phyloP scores from a whole-genome alignment of 2,797 vertebrate species.

The Pseudomugil tenellus region DNA sequence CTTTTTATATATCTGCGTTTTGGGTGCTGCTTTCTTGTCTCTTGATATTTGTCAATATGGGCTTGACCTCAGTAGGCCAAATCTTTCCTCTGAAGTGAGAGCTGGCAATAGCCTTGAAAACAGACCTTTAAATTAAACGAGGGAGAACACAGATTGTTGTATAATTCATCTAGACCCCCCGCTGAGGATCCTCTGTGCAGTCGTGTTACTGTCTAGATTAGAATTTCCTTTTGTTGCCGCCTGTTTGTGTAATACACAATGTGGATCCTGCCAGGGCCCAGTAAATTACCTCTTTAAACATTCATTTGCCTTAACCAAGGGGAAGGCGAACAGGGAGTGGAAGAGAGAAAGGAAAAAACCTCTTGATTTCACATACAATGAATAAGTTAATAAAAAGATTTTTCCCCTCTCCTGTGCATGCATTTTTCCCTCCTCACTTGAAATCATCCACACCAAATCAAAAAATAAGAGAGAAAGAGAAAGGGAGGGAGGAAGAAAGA shows the following conservation, averaged over 20 bases:
- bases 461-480: slow-evolving; percentile 71
- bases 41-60: slow-evolving; percentile 82
- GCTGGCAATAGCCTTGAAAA: slow-evolving; percentile 81
- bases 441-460: slow-evolving; percentile 78
- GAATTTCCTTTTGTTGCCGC: slow-evolving; percentile 85
- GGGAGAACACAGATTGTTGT: slow-evolving; percentile 85
- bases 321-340: slow-evolving; percentile 43
- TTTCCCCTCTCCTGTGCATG: slow-evolving; percentile 67
- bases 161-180: slow-evolving; percentile 85
- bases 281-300: slow-evolving; percentile 89
- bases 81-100: slow-evolving; percentile 76
- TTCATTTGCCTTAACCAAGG: slow-evolving; percentile 86
- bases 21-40: slow-evolving; percentile 71
- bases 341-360: slow-evolving; percentile 53
- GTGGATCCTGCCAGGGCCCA: slow-evolving; percentile 82
- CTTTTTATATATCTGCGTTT: slow-evolving; percentile 77
- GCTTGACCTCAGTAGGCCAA: slow-evolving; percentile 78
- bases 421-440: slow-evolving; percentile 66
- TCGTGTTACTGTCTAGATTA: slow-evolving; percentile 83
- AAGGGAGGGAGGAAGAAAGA: slow-evolving; percentile 59
- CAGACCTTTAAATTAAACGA: slow-evolving; percentile 84
- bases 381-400: slow-evolving; percentile 88
- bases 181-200: slow-evolving; percentile 77
- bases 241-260: slow-evolving; percentile 85
- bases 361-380: slow-evolving; percentile 87